Evolutionary conservation across 1,140 invertebrate species (phyloP).

Genomic region (Dinoponera quadriceps): DNA sequence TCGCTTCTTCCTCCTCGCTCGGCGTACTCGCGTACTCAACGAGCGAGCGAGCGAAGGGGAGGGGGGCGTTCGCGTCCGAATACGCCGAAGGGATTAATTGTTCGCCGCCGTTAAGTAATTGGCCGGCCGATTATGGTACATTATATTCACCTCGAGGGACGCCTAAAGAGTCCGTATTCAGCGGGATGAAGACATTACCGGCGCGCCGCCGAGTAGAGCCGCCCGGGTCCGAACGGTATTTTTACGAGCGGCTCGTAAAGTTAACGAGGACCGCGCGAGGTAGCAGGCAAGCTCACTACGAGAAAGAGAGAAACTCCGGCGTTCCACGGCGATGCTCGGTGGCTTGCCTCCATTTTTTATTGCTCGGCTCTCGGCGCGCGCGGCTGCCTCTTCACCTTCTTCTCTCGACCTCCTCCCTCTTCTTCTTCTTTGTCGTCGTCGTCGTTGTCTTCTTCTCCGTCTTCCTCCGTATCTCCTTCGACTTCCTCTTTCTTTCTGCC

Average conservation of each 20-base stretch:
- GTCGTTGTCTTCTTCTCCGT: conserved; percentile 33
- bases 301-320: conserved; percentile 71
- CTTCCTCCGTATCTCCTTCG: conserved; percentile 17
- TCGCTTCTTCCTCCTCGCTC: background rate
- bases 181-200: conserved; percentile 85
- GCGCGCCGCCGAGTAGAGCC: conserved; percentile 74
- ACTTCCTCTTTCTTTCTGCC: conserved; percentile 29
- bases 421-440: conserved; percentile 37
- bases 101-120: conserved; percentile 84
- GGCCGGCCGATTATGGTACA: conserved; percentile 83
- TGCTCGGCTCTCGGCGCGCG: conserved; percentile 24
- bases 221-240: conserved; percentile 82
- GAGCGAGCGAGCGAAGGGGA: too few species aligned
- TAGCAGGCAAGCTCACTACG: conserved; percentile 48
- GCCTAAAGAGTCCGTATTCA: conserved; percentile 78
- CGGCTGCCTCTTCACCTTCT: background rate
- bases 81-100: conserved; percentile 78
- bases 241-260: conserved; percentile 86
- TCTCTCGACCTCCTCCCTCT: conserved; percentile 8
- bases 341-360: conserved; percentile 71
- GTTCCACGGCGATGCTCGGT: conserved; percentile 70
- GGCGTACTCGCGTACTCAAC: background rate
- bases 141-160: conserved; percentile 82
- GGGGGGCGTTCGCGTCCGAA: background rate
- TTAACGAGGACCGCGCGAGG: conserved; percentile 84